phyloP scores from a whole-genome alignment of 1,140 invertebrate species.

The Macrotrachela quadricornifera region DNA sequence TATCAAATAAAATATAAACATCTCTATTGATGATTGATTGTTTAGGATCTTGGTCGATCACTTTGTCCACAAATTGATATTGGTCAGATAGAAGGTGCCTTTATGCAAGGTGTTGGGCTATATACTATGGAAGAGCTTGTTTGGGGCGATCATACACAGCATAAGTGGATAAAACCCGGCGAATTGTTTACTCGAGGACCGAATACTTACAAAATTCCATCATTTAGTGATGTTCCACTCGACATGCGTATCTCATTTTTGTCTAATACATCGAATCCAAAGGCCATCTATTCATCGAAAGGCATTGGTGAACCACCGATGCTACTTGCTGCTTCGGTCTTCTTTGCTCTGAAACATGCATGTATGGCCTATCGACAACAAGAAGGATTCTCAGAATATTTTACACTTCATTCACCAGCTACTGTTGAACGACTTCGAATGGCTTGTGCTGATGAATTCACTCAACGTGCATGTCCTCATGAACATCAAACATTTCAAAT shows the following conservation, averaged over 20 bases:
- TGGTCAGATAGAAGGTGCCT: constrained; percentile 79
- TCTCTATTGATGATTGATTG: too few relatives aligned
- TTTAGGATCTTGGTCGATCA: constrained; percentile 60
- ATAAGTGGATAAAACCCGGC: constrained; percentile 53
- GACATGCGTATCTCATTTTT: constrained; percentile 78
- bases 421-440: too few relatives aligned
- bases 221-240: constrained; percentile 59
- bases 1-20: too few relatives aligned
- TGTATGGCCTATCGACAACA: not conserved
- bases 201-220: constrained; percentile 74
- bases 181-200: constrained; percentile 60
- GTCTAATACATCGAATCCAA: constrained; percentile 62
- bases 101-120: constrained; percentile 67
- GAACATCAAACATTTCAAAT: too few relatives aligned
- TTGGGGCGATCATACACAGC: constrained; percentile 11
- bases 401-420: too few relatives aligned
- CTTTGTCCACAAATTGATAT: constrained; percentile 85
- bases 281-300: constrained; percentile 81
- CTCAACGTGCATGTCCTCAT: too few relatives aligned
- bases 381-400: too few relatives aligned
- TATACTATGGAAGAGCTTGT: constrained; percentile 64
- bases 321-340: constrained; percentile 59
- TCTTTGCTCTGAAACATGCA: constrained; percentile 50
- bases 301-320: constrained; percentile 82
- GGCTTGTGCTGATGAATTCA: too few relatives aligned